Conservation (phyloP, 2,888 invertebrate genomes). For the Parapristionchus giblindavisi region DNA sequence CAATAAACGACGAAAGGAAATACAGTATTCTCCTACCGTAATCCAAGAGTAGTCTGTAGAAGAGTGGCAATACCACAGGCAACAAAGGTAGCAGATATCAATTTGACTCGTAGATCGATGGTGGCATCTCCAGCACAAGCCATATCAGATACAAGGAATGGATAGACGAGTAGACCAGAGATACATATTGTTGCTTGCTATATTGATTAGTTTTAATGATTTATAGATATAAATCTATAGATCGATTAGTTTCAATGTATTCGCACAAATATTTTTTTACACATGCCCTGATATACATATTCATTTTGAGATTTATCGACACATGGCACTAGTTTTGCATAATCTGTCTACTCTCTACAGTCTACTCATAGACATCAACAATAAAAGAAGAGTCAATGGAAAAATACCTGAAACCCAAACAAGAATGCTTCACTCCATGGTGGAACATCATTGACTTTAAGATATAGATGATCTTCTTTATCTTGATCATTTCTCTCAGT, state of each 20-base stretch:
- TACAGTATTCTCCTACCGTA: conserved; percentile 44
- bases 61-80: conserved; percentile 62
- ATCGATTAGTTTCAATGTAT: no score
- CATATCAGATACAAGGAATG: conserved; percentile 58
- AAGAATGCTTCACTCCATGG: conserved; percentile 29
- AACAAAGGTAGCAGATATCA: conserved; percentile 64
- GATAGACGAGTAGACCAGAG: conserved; percentile 61
- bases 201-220: no score
- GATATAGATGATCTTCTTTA: conserved; percentile 11
- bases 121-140: conserved; percentile 60
- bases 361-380: neutral
- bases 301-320: neutral
- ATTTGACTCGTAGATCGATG: conserved; percentile 57
- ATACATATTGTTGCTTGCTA: conserved; percentile 65
- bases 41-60: conserved; percentile 62
- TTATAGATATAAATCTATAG: no score
- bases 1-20: neutral
- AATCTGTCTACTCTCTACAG: no score
- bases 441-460: conserved; percentile 30
- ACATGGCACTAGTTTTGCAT: no score
- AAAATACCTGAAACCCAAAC: conserved; percentile 31
- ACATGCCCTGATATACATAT: neutral
- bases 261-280: no score
- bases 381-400: neutral
- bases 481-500: no score